Evolutionary conservation across 2,888 invertebrate species (phyloP), one percentile per base, ranked within the genome.

Genomic region (Polietes domitor): DNA sequence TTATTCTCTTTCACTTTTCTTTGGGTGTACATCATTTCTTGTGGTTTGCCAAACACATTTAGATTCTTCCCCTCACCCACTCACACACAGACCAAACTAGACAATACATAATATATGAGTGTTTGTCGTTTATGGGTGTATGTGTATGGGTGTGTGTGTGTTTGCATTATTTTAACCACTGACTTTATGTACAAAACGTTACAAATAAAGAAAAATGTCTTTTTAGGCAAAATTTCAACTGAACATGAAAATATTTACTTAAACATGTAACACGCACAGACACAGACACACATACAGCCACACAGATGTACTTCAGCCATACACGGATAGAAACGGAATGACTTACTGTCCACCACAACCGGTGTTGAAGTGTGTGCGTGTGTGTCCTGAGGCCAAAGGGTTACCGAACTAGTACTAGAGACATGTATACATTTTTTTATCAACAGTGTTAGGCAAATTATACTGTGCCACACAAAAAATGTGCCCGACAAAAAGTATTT

Each of bases 171-270:
- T 37, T 41, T 37, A 65, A 65, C 65, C 65, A 41, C 41, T 41
- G 65, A 65, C 37, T 65, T 65, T 65, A 65, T 41, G 9, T 32
- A 63, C 17, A 63, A 32, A 61, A 26, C 28, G 58, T 2, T 26
- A 32, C 21, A 77, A n/a, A 61, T 17, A 75, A 75, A 19, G 15
- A 79, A 12, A 28, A 61, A 73, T 74, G 37, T 1, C 47, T 68
- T 77, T 37, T 74, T 28, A 77, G 70, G 74, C 58, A 68, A 61
- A 77, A 75, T 78, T 71, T 77, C 74, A 70, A 63, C 71, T 61
- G 61, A 74, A 70, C 50, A 71, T 47, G 63, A 65, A 82, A 82
- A 75, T 82, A 78, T 82, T 82, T 63, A 70, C 58, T 37, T 73
- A 28, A 32, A 41, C 7, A n/a, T 63, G 71, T n/a, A 58, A 19